Conservation (phyloP, 2,888 invertebrate genomes). For the Agrochola macilenta region DNA sequence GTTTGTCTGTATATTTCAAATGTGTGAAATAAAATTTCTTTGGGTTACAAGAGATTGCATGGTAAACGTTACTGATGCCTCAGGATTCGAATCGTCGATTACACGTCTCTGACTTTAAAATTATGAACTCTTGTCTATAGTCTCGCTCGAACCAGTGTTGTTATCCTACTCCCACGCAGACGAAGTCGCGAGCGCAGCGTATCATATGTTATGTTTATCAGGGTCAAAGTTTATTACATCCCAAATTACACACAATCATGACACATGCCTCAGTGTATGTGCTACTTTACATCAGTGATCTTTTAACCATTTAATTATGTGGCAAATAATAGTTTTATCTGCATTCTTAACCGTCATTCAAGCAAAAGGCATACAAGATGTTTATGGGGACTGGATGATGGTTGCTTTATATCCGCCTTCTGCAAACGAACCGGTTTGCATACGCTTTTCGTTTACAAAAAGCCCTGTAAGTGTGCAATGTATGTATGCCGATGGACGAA, state of each 20-base stretch:
- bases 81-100: not conserved
- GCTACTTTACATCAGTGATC: constrained; percentile 21
- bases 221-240: constrained; percentile 48
- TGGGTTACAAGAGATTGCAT: not conserved
- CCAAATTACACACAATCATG: constrained; percentile 38
- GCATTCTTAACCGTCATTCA: constrained; percentile 8
- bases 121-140: not conserved
- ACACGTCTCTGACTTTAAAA: too few relatives aligned
- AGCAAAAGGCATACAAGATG: constrained; percentile 20
- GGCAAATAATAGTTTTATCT: constrained; percentile 31
- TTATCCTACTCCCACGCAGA: constrained; percentile 15
- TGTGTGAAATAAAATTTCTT: not conserved
- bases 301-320: constrained; percentile 12
- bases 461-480: constrained; percentile 38
- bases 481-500: constrained; percentile 36
- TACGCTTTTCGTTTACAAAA: constrained; percentile 34
- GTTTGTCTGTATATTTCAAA: not conserved
- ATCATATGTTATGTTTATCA: constrained; percentile 41
- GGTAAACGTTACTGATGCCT: too few relatives aligned
- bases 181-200: not conserved
- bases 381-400: constrained; percentile 46
- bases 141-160: not conserved
- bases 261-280: constrained; percentile 32
- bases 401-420: constrained; percentile 44
- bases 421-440: constrained; percentile 23